Conservation (phyloP, 1,140 invertebrate genomes). For the Euura lappo region DNA sequence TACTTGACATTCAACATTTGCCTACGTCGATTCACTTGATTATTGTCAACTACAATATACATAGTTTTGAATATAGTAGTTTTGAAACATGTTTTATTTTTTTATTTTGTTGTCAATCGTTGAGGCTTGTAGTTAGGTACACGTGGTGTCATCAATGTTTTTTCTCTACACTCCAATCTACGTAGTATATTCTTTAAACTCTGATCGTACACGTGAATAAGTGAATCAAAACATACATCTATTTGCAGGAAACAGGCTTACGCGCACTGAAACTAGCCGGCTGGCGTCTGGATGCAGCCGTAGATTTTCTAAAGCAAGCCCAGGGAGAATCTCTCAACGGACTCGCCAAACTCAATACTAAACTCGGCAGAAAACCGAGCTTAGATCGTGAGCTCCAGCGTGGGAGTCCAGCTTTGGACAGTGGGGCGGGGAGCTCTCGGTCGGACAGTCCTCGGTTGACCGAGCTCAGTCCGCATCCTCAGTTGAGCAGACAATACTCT, state of each 20-base stretch:
- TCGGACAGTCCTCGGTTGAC: constrained; percentile 82
- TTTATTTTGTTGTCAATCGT: too few relatives aligned
- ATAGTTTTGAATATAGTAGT: too few relatives aligned
- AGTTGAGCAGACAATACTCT: constrained; percentile 61
- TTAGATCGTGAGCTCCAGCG: constrained; percentile 82
- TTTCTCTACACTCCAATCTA: too few relatives aligned
- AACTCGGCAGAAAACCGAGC: constrained; percentile 85
- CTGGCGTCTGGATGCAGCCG: constrained; percentile 72
- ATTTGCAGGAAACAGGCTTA: constrained; percentile 68
- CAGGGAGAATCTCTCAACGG: constrained; percentile 66
- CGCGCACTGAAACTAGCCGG: constrained; percentile 72
- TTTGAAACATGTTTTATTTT: too few relatives aligned
- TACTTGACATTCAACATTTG: constrained; percentile 41
- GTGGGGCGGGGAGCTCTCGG: constrained; percentile 83
- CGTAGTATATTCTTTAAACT: too few relatives aligned
- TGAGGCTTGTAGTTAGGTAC: too few relatives aligned
- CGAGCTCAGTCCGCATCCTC: constrained; percentile 61
- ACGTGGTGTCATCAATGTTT: too few relatives aligned
- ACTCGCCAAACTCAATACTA: constrained; percentile 69
- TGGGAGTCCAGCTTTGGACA: constrained; percentile 85
- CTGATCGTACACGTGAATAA: background rate
- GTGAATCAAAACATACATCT: background rate
- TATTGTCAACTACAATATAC: too few relatives aligned
- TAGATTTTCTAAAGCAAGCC: constrained; percentile 74
- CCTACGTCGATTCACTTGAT: too few relatives aligned